phyloP scores from a whole-genome alignment of 2,113 vertebrate species.

The Odobenus rosmarus region DNA sequence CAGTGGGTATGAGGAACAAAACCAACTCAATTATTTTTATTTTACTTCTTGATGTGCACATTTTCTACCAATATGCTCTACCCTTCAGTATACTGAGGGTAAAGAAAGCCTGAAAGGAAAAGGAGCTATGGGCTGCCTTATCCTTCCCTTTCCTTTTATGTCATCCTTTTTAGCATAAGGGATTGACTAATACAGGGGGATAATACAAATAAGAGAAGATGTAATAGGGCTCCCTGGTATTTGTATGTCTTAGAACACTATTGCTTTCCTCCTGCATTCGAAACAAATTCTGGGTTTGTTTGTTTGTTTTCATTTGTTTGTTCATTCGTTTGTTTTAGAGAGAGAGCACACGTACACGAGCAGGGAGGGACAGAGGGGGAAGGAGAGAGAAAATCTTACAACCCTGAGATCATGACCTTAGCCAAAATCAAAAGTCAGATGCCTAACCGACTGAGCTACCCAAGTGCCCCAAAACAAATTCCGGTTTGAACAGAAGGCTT shows the following conservation, averaged over 20 bases:
- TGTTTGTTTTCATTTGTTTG: neutral
- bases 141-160: neutral
- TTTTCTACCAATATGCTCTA: neutral
- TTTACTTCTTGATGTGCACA: neutral
- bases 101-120: constrained; percentile 14
- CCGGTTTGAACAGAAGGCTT: neutral
- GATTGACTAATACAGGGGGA: neutral
- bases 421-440: neutral
- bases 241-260: neutral
- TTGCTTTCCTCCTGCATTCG: neutral
- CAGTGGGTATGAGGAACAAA: neutral
- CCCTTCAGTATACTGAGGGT: neutral
- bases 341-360: neutral
- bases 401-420: neutral
- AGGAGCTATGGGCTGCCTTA: neutral
- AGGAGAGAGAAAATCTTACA: neutral
- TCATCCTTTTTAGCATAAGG: neutral
- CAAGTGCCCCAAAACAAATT: neutral
- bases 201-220: neutral
- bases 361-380: neutral
- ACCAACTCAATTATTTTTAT: neutral
- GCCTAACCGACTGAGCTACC: neutral
- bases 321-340: neutral
- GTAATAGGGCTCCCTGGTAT: neutral
- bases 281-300: neutral